Percentiles rank a stretch among this genome's conserved stretches.
Conservation (phyloP, 1,140 invertebrate genomes). For the Mizuhopecten yessoensis region DNA sequence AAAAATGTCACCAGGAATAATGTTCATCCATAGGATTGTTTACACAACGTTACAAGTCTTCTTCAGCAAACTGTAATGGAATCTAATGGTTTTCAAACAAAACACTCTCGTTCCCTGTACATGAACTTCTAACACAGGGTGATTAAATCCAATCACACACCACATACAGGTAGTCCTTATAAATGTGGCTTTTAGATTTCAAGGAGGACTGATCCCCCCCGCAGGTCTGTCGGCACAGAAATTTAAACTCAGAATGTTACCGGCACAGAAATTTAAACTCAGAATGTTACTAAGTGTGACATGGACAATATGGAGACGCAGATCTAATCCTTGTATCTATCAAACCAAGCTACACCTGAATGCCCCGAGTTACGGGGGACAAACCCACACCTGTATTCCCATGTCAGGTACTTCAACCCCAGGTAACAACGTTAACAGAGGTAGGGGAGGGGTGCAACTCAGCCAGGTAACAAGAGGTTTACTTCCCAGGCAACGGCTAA, state of each 20-base stretch:
- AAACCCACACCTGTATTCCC: not conserved
- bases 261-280: not conserved
- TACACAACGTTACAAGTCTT: too few species aligned
- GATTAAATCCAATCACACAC: too few species aligned
- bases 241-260: constrained; percentile 7
- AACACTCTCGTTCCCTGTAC: too few species aligned
- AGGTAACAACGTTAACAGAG: not conserved
- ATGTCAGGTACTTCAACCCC: not conserved
- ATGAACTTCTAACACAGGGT: too few species aligned
- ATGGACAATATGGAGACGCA: not conserved
- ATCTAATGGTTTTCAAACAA: too few species aligned
- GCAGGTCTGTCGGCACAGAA: not conserved
- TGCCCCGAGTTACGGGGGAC: not conserved
- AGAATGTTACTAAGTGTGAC: not conserved
- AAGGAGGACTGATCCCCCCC: not conserved
- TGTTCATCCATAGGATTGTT: too few species aligned
- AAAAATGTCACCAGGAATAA: too few species aligned
- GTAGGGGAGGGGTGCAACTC: not conserved
- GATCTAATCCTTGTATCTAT: not conserved
- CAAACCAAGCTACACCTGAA: constrained; percentile 16
- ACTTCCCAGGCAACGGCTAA: not conserved
- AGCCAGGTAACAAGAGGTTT: not conserved
- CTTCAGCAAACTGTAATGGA: too few species aligned
- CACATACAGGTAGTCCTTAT: not conserved
- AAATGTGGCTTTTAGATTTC: not conserved